Conservation (phyloP, 2,797 vertebrate species). For the Morus bassanus region DNA sequence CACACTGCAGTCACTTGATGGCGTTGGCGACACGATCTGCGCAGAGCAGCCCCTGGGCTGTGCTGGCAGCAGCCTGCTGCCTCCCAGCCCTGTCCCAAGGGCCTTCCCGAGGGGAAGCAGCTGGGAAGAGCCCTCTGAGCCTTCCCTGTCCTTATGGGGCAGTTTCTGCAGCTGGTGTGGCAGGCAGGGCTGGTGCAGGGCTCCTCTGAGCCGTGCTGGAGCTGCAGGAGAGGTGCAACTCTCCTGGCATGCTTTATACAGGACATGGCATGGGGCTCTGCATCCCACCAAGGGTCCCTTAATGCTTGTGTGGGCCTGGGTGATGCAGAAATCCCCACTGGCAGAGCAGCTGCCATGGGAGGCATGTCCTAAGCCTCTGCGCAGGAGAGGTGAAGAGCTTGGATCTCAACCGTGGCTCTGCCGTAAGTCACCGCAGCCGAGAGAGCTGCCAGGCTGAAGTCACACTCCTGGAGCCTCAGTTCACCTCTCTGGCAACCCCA, state of each 20-base stretch:
- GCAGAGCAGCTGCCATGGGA: not conserved
- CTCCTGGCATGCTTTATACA: not conserved
- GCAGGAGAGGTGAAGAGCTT: not conserved
- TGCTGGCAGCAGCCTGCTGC: not conserved
- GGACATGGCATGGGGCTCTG: not conserved
- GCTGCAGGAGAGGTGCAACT: not conserved
- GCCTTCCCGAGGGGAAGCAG: not conserved
- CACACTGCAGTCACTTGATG: not conserved
- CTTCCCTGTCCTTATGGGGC: not conserved
- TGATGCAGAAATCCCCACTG: not conserved
- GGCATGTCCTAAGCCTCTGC: fast-evolving
- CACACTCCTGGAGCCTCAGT: not conserved
- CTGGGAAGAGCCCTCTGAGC: not conserved
- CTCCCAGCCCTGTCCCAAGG: not conserved
- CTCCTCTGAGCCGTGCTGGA: not conserved
- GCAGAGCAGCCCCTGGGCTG: not conserved
- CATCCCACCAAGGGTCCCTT: fast-evolving
- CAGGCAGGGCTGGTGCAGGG: not conserved
- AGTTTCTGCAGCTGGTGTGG: not conserved
- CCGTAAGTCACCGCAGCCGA: not conserved
- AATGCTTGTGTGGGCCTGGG: not conserved
- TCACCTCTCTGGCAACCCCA: not conserved
- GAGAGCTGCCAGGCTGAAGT: not conserved
- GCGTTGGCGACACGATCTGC: not conserved
- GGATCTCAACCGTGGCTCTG: not conserved